phyloP scores from a whole-genome alignment of 2,797 vertebrate species.

The Melanotaenia pygmaea region DNA sequence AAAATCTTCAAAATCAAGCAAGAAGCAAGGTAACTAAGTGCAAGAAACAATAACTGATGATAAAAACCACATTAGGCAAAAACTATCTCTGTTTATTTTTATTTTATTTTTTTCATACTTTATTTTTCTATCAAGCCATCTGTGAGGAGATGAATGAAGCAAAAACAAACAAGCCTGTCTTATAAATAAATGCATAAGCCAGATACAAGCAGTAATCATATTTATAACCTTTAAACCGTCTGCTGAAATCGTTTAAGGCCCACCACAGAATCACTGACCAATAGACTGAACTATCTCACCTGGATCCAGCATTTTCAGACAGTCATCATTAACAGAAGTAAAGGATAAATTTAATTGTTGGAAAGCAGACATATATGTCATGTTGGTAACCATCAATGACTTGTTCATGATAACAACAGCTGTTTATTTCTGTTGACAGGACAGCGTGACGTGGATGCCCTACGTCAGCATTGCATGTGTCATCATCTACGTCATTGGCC shows the following conservation, averaged over 20 bases:
- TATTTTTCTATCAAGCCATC: no score
- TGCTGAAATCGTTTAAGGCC: slow-evolving; percentile 14
- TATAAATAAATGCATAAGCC: no score
- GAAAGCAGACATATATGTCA: not conserved
- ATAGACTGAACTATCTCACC: slow-evolving; percentile 29
- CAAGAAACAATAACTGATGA: no score
- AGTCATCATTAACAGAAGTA: not conserved
- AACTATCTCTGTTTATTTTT: no score
- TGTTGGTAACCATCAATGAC: slow-evolving; percentile 15
- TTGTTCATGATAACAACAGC: slow-evolving; percentile 23
- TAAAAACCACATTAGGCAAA: no score
- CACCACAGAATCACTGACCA: slow-evolving; percentile 4
- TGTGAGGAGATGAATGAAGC: no score
- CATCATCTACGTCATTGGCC: slow-evolving; percentile 89
- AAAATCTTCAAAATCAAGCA: no score
- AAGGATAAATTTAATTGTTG: not conserved
- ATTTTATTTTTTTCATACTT: no score
- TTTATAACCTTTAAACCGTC: not conserved
- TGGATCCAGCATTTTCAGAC: slow-evolving; percentile 9
- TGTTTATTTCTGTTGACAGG: slow-evolving; percentile 70
- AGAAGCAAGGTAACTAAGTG: no score
- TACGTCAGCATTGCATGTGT: slow-evolving; percentile 90
- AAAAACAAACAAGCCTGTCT: no score
- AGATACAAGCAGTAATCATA: no score
- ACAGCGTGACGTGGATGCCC: slow-evolving; percentile 87